Conservation (phyloP, 2,888 invertebrate species). For the Entomobrya multifasciata region DNA sequence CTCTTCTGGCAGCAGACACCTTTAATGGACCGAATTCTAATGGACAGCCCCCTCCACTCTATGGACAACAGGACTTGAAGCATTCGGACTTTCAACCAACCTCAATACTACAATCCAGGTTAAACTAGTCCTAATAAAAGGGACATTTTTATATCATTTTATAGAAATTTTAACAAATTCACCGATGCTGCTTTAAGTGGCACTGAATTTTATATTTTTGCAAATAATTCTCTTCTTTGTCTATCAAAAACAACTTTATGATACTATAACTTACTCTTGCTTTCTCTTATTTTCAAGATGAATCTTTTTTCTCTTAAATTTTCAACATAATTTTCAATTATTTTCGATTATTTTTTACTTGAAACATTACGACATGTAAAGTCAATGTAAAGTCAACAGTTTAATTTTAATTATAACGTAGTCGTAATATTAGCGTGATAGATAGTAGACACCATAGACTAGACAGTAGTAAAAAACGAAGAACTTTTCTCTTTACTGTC, state of each 20-base stretch:
- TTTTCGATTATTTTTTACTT: no score
- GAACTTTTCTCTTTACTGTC: no score
- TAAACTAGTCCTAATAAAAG: slow-evolving; percentile 71
- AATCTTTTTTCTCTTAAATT: slow-evolving; percentile 45
- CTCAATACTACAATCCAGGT: slow-evolving; percentile 79
- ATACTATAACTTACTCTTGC: slow-evolving; percentile 43
- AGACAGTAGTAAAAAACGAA: no score
- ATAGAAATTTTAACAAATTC: slow-evolving; percentile 22
- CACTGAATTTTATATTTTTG: slow-evolving; percentile 54
- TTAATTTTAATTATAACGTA: not conserved
- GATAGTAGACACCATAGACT: no score
- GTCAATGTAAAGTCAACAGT: not conserved
- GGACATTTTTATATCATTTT: slow-evolving; percentile 27
- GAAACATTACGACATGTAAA: no score
- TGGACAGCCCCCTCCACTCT: slow-evolving; percentile 65
- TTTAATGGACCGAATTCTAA: slow-evolving; percentile 55
- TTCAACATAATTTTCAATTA: no score
- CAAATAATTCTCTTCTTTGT: slow-evolving; percentile 66
- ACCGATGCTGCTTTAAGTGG: slow-evolving; percentile 33
- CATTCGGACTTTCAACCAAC: slow-evolving; percentile 74
- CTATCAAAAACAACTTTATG: slow-evolving; percentile 48
- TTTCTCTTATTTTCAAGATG: slow-evolving; percentile 55
- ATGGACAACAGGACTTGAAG: slow-evolving; percentile 71
- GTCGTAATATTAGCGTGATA: no score
- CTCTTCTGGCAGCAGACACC: slow-evolving; percentile 70